Evolutionary conservation across 2,888 invertebrate species (phyloP), one percentile per base, ranked within the genome.

Genomic region (Hofmannophila pseudospretella): DNA sequence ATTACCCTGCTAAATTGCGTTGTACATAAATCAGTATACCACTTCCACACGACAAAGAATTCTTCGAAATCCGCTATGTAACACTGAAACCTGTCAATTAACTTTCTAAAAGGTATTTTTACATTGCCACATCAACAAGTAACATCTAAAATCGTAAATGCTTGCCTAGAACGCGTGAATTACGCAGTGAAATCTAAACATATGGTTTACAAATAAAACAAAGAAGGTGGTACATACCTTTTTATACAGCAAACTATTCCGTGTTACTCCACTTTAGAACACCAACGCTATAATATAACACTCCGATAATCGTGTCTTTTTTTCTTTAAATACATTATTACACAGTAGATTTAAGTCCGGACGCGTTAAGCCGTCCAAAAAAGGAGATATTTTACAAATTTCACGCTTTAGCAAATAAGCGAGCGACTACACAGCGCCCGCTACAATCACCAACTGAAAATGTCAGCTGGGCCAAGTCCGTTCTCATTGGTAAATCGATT

Each of bases 251-350:
- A 72, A 74, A 75, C 75, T 54, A 54, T 11, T 30, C 61, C 67
- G 75, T 67, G 74, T 53, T 47, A 71, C 84, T 78, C 84, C 82
- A 73, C 69, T 62, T 47, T 44, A 53, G 55, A 70, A 71, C 76
- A 79, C 81, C 75, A 70, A 65, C 85, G 87, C 86, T 87, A 87
- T 87, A 87, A 87, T 72, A 87, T 87, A 63, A 87, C 87, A 85
- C 85, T 87, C 51, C 72, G 75, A 60, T 68, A 76, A 69, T 78
- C 69, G 79, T 81, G 74, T 80, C 79, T 81, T 86, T 82, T 87
- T 82, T 85, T 80, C 77, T 80, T 86, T 71, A 76, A 77, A 87
- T 82, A 78, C 87, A 87, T 87, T 84, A 84, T 85, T 81, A 82
- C 80, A 85, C 84, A 77, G 65, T 70, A 69, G 73, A 65, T 59